Evolutionary conservation across 2,113 vertebrate species (phyloP).

Genomic region (Oplegnathus fasciatus): DNA sequence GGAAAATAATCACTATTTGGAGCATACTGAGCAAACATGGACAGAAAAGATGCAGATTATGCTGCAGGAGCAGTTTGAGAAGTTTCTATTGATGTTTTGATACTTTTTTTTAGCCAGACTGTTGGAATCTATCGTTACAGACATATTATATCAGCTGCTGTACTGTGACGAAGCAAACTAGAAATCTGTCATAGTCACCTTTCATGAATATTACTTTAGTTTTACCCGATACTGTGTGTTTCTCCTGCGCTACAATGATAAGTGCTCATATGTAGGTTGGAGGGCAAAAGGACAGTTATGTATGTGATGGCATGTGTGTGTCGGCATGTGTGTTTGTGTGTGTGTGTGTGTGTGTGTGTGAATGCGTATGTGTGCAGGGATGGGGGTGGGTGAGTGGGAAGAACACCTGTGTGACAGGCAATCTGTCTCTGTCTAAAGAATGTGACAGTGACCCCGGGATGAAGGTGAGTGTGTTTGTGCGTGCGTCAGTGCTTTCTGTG

Average conservation of each 20-base stretch:
- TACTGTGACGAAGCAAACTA: neutral
- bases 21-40: neutral
- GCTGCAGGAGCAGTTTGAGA: neutral
- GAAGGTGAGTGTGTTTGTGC: conserved; percentile 65
- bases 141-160: neutral
- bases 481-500: conserved; percentile 29
- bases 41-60: neutral
- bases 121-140: neutral
- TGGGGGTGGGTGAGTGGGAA: neutral
- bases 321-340: neutral
- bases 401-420: conserved; percentile 67
- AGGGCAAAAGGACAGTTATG: conserved; percentile 28
- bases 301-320: conserved; percentile 3
- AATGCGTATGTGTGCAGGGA: neutral
- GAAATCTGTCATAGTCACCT: neutral
- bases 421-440: conserved; percentile 75
- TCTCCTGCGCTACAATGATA: neutral
- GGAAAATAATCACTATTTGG: neutral
- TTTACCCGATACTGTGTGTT: neutral
- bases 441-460: conserved; percentile 72
- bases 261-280: neutral
- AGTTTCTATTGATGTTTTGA: neutral
- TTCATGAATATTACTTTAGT: neutral
- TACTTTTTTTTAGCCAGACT: neutral
- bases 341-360: neutral